Evolutionary conservation across 2,797 vertebrate genomes (phyloP).

Genomic region (Eulemur albifrons): DNA sequence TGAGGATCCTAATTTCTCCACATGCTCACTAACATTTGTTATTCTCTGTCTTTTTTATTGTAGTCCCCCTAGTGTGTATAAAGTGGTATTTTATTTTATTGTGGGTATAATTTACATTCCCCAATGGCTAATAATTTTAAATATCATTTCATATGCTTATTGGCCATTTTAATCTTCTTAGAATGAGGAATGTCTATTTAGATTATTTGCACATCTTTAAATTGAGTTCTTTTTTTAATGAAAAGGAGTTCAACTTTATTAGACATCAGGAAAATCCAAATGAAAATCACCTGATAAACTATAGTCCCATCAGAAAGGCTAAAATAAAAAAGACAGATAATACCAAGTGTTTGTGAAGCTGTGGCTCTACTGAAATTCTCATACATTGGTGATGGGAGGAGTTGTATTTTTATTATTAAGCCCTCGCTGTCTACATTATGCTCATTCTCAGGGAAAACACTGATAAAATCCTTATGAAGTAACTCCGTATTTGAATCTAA

Average conservation of each 20-base stretch:
- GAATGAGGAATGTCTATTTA: background rate
- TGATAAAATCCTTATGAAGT: background rate
- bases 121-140: background rate
- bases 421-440: background rate
- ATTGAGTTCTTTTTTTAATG: background rate
- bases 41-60: background rate
- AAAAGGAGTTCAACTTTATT: too few relatives aligned
- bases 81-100: background rate
- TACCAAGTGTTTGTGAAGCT: too few relatives aligned
- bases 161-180: background rate
- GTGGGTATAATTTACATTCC: background rate
- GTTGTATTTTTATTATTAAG: background rate
- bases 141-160: background rate
- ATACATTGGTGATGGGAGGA: too few relatives aligned
- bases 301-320: too few relatives aligned
- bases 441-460: background rate
- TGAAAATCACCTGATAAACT: too few relatives aligned
- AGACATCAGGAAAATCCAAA: too few relatives aligned
- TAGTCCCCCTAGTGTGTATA: background rate
- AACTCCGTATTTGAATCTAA: background rate
- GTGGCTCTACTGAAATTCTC: too few relatives aligned
- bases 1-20: background rate
- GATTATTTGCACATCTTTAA: background rate
- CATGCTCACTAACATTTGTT: background rate
- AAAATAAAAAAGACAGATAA: too few relatives aligned